A percentile compares a stretch with the other conserved stretches of the same genome.
phyloP scores from a whole-genome alignment of 2,797 vertebrate genomes.

The Enteromius viviparus region DNA sequence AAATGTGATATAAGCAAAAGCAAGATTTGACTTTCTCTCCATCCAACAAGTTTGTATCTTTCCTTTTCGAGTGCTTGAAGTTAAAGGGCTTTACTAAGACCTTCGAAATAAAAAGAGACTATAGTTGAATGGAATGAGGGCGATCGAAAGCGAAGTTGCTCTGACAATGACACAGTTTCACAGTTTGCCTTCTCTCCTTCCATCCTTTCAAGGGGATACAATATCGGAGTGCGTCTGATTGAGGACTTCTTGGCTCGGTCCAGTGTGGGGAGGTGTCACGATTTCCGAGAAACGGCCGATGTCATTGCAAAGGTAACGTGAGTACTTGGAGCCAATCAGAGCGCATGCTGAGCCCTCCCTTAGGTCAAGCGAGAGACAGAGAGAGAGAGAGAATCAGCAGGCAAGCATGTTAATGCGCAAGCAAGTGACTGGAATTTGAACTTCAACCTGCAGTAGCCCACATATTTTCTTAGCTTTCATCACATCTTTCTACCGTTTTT shows the following conservation, averaged over 20 bases:
- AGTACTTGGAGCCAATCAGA: constrained; percentile 64
- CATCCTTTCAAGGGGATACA: constrained; percentile 89
- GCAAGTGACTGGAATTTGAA: constrained; percentile 47
- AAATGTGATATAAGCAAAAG: constrained; percentile 7
- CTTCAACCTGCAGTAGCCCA: constrained; percentile 45
- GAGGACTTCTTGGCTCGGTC: constrained; percentile 98
- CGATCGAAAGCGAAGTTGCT: neutral
- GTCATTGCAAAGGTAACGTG: constrained; percentile 94
- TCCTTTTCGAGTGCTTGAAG: neutral
- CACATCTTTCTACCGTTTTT: constrained; percentile 48
- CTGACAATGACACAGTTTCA: neutral
- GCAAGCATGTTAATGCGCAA: constrained; percentile 37
- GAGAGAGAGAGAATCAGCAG: constrained; percentile 13
- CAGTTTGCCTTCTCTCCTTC: constrained; percentile 32
- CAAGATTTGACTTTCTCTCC: constrained; percentile 26
- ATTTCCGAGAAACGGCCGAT: constrained; percentile 98
- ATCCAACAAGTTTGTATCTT: constrained; percentile 4
- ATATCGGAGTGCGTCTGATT: constrained; percentile 96
- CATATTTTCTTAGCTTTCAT: constrained; percentile 55
- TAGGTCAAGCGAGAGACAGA: constrained; percentile 24
- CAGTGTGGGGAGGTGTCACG: constrained; percentile 95
- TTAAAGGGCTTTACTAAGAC: constrained; percentile 11
- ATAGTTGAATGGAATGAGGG: neutral
- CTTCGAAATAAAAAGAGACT: constrained; percentile 25
- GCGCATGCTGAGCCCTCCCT: constrained; percentile 60